Conservation (phyloP, 1,140 invertebrate genomes). For the Lepidurus couesii region DNA sequence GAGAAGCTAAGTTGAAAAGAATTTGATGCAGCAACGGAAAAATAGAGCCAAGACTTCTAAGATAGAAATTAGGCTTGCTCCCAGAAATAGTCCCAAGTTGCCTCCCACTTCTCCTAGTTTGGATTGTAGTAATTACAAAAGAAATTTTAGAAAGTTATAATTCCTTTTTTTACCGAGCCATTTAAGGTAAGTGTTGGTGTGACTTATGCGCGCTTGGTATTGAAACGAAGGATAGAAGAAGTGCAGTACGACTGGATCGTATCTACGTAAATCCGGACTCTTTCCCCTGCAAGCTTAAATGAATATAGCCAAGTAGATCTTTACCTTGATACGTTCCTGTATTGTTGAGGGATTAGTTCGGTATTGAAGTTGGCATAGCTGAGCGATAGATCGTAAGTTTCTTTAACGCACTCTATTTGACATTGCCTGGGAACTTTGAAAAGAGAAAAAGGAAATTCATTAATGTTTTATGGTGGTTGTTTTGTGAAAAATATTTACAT, state of each 20-base stretch:
- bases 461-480: not conserved
- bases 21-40: constrained; percentile 5
- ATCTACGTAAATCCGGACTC: not conserved
- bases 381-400: not conserved
- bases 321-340: too few relatives aligned
- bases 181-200: too few relatives aligned
- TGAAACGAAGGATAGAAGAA: too few relatives aligned
- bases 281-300: too few relatives aligned
- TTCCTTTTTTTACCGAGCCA: too few relatives aligned
- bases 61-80: not conserved
- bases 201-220: too few relatives aligned
- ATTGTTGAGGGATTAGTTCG: too few relatives aligned
- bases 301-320: too few relatives aligned
- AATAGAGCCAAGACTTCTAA: not conserved
- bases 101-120: constrained; percentile 20
- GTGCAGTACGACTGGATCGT: too few relatives aligned
- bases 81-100: constrained; percentile 10
- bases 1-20: too few relatives aligned
- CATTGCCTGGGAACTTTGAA: not conserved
- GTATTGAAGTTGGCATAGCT: not conserved
- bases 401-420: not conserved
- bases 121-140: too few relatives aligned
- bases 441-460: not conserved
- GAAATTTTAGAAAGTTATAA: too few relatives aligned
- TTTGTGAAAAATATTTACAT: not conserved